Conservation (phyloP, 2,113 vertebrate genomes). For the Cynopterus brachyotis region DNA sequence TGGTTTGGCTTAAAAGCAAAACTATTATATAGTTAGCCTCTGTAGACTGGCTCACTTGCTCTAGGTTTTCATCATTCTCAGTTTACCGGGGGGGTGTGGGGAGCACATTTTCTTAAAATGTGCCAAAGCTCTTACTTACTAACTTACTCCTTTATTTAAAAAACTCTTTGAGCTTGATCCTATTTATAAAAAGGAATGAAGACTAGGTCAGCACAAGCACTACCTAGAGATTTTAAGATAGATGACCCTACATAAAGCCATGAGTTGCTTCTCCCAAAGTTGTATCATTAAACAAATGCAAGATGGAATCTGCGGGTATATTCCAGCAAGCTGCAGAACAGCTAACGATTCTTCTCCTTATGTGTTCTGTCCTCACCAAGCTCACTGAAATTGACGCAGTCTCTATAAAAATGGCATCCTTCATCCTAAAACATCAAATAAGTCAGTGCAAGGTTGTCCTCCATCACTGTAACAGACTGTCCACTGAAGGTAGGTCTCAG, state of each 20-base stretch:
- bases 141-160: not conserved
- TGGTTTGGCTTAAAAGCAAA: conserved; percentile 38
- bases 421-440: not conserved
- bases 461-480: too few relatives aligned
- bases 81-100: not conserved
- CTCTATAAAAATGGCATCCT: not conserved
- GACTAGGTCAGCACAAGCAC: not conserved
- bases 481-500: not conserved
- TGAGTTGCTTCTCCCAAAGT: not conserved
- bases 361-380: not conserved
- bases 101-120: conserved; percentile 1
- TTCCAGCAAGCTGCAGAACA: not conserved
- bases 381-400: not conserved
- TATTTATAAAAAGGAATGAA: conserved; percentile 24
- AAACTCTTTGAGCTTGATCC: not conserved
- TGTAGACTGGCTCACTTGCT: not conserved
- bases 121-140: not conserved
- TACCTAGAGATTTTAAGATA: not conserved
- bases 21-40: not conserved
- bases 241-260: not conserved
- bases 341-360: not conserved
- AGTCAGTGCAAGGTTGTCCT: not conserved
- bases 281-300: not conserved
- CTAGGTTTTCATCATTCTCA: conserved; percentile 14
- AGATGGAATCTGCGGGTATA: not conserved